Base-by-base conservation (phyloP, 23 tunicate species). In the Diplosoma virens region DNA sequence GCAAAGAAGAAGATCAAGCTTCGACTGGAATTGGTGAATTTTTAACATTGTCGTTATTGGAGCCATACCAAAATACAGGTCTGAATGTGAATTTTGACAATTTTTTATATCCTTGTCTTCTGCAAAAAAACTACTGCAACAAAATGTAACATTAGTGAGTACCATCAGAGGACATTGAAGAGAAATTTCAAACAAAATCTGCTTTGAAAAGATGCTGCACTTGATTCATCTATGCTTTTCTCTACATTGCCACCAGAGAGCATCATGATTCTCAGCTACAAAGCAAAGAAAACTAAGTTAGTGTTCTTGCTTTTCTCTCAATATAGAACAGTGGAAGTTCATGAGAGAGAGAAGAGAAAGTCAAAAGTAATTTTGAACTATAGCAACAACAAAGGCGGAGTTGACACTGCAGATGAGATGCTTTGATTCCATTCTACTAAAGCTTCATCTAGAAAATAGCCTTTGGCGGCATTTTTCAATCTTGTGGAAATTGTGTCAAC, bases 191-290 rank as follows among this genome's bases (percentile, higher is more conserved):
- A n/a, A 20, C 20, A 22, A 58, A 58, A 58, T 58, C 24, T n/a
- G 26, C 14, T 23, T 58, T 58, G 65, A 23, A 23, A 58, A 58
- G 50, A 7, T 41, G 50, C 50, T 7, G 50, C 50, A 7, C 50
- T 41, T 41, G 9, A 41, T 41, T 41, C 11, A 41, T 41, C 14
- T 14, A 41, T 7, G 50, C 36, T 67, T 67, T n/a, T 67, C 25
- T 67, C 36, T 25, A 67, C 74, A 34, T 67, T 34, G 74, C 52
- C 50, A 67, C 74, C 52, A 18, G 25, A 67, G 74, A 67, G 52
- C 52, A 67, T 35, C 50, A 34, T 34, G 74, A 7, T 67, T 50
- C 74, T 67, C 32, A 67, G 74, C 74, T 7, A 14, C 50, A 41
- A 41, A 41, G 50, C 9, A 41, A 41, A 41, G 14, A 9, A 41